Evolutionary conservation across 2,113 vertebrate species (phyloP).

Genomic region (Phocoena sinus): DNA sequence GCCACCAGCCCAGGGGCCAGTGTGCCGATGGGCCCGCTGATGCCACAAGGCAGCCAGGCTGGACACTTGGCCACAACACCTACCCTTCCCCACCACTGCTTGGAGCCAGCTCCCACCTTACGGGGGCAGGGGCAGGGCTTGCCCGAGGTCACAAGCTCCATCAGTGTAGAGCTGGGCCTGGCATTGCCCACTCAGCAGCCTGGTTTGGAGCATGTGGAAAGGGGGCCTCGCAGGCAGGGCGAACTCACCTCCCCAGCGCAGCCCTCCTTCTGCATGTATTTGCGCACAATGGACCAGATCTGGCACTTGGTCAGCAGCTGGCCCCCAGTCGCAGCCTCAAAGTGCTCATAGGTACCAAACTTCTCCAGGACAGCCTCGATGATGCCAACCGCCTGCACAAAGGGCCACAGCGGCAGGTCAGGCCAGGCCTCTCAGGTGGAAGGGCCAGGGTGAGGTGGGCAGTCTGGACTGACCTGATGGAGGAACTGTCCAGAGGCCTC

Average conservation of each 20-base stretch:
- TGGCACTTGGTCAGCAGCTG: constrained; percentile 91
- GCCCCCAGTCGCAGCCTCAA: constrained; percentile 92
- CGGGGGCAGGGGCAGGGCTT: not conserved
- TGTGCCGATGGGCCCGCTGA: not conserved
- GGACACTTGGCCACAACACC: not conserved
- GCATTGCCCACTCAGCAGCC: not conserved
- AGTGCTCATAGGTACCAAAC: constrained; percentile 93
- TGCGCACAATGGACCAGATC: constrained; percentile 93
- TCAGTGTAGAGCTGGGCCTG: not conserved
- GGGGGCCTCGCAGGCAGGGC: not conserved
- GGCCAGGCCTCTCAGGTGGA: not conserved
- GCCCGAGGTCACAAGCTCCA: not conserved
- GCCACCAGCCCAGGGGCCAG: not conserved
- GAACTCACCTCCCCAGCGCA: constrained; percentile 93
- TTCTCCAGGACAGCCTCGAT: constrained; percentile 92
- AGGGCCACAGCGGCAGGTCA: not conserved
- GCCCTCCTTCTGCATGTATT: constrained; percentile 97
- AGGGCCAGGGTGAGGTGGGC: not conserved
- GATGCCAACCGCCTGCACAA: constrained; percentile 90
- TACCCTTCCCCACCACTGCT: not conserved
- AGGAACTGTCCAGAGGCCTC: constrained; percentile 93
- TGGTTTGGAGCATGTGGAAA: not conserved
- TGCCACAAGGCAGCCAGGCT: not conserved
- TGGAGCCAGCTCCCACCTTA: not conserved
- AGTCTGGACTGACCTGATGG: constrained; percentile 84